Evolutionary conservation across 2,113 vertebrate genomes (phyloP), one percentile per base, ranked within the genome.

Genomic region (Chunga burmeisteri): DNA sequence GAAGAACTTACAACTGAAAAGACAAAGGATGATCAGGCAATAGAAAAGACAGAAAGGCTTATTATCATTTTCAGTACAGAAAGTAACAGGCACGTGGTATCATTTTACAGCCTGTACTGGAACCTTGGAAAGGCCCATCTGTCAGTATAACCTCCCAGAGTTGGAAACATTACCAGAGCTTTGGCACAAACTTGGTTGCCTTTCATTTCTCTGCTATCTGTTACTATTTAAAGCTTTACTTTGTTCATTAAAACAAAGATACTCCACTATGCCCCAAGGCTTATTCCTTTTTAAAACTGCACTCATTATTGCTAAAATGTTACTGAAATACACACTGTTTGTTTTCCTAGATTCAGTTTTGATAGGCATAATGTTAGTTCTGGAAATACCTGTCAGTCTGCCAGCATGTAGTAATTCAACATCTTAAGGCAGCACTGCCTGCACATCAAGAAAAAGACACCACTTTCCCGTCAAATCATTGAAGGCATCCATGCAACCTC

Each of bases 171-270:
- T 32, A 56, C 53, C 42, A 88, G 27, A 68, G 61, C 49, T 82
- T 88, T 84, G 86, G 73, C 81, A 94, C 3, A 0, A 75, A 29
- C 22, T 75, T 19, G 29, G 22, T 18, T 77, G 66, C 80, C 81
- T 85, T 89, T 82, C 22, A 50, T 79, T 91, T 78, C 75, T 75
- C 72, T 79, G 29, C 74, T 74, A 40, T 61, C 72, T 55, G 44
- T 72, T 94, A 44, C 53, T 72, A 74, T 91, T 94, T 83, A 84
- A 71, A 95, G 56, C 27, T 91, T 86, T 86, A 36, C 29, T 94
- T 89, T 97, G 40, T 80, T 96, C 66, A 73, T 74, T 82, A 42
- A 80, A 93, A 87, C 79, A 89, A 78, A 82, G 79, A 40, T 15
- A 70, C 34, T 93, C 62, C 34, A 38, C 52, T 62, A 40, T 8